A percentile compares a stretch with the other conserved stretches of the same genome.
These are phyloP conservation scores for Aptenodytes forsteri DNA, from an alignment of 2,113 vertebrate genomes.

Conservation along the genomic window DNA sequence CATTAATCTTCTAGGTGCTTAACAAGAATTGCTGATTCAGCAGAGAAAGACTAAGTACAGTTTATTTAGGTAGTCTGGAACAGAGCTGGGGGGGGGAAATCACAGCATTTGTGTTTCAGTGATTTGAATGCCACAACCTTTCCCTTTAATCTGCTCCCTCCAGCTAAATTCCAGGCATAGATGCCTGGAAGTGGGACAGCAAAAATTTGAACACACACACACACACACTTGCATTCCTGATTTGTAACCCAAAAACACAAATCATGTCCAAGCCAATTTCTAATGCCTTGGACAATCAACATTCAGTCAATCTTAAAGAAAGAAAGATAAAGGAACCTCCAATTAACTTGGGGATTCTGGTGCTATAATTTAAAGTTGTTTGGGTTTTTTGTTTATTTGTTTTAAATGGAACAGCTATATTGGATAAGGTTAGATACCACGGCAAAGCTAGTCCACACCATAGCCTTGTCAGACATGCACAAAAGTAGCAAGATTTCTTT, in stretches of 20 bases:
- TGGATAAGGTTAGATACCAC: not conserved
- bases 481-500: not conserved
- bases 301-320: not conserved
- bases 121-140: not conserved
- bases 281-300: not conserved
- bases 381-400: not conserved
- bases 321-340: not conserved
- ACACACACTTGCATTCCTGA: not conserved
- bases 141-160: not conserved
- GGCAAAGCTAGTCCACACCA: not conserved
- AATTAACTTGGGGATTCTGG: not conserved
- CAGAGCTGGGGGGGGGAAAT: not conserved
- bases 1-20: constrained; percentile 23
- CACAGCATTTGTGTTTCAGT: not conserved
- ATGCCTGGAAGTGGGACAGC: not conserved
- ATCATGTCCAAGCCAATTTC: not conserved
- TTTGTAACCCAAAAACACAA: not conserved
- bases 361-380: not conserved
- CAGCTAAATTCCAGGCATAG: not conserved
- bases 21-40: not conserved
- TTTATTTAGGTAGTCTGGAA: not conserved
- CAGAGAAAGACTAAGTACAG: not conserved
- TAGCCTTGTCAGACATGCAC: not conserved
- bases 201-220: not conserved
- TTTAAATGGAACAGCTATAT: not conserved